Percentiles rank a stretch among this genome's conserved stretches.
phyloP scores from a whole-genome alignment of 2,888 invertebrate species.

The Trilocha varians region DNA sequence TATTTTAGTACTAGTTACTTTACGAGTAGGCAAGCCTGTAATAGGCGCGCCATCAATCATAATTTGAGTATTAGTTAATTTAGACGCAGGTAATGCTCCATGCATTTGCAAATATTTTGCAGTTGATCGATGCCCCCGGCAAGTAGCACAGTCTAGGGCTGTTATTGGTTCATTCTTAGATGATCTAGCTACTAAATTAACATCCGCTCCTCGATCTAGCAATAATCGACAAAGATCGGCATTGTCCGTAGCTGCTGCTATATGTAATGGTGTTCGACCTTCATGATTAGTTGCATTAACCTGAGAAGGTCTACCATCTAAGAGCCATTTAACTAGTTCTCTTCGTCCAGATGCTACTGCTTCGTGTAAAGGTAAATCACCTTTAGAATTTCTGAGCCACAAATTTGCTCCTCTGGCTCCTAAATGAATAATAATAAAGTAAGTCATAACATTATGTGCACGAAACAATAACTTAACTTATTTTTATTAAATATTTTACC shows the following conservation, averaged over 20 bases:
- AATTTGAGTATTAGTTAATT: slow-evolving; percentile 70
- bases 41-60: slow-evolving; percentile 59
- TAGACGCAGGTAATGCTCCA: slow-evolving; percentile 87
- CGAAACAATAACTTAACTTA: no score
- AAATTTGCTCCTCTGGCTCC: slow-evolving; percentile 84
- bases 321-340: slow-evolving; percentile 90
- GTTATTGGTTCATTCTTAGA: slow-evolving; percentile 90
- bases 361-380: slow-evolving; percentile 96
- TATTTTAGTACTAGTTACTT: slow-evolving; percentile 68
- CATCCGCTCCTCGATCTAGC: slow-evolving; percentile 86
- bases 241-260: slow-evolving; percentile 94
- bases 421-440: no score
- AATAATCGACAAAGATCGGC: slow-evolving; percentile 93
- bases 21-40: slow-evolving; percentile 54
- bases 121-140: slow-evolving; percentile 88
- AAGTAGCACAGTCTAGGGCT: slow-evolving; percentile 91
- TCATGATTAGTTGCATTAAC: slow-evolving; percentile 93
- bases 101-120: slow-evolving; percentile 94
- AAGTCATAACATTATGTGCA: no score
- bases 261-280: slow-evolving; percentile 93
- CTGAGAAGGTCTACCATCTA: slow-evolving; percentile 86
- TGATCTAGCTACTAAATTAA: slow-evolving; percentile 88
- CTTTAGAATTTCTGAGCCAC: slow-evolving; percentile 93
- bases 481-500: slow-evolving; percentile 7
- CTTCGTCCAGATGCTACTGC: slow-evolving; percentile 93